A percentile compares a stretch with the other conserved stretches of the same genome.
Evolutionary conservation across 2,797 vertebrate species (phyloP).

Genomic region (Cuculus canorus): DNA sequence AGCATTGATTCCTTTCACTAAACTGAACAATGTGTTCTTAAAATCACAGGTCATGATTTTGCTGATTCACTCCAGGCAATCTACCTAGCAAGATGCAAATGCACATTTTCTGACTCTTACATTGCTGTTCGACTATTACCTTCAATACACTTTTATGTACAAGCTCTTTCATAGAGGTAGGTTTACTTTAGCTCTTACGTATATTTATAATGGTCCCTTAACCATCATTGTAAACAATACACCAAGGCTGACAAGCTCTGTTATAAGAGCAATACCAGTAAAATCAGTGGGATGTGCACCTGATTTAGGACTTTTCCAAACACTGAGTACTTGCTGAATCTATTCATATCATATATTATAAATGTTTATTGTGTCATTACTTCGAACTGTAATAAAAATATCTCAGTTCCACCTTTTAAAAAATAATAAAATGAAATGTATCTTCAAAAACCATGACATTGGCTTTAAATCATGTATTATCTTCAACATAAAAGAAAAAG

Average conservation of each 20-base stretch:
- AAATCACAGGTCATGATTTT: slow-evolving; percentile 30
- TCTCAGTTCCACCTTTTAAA: background rate
- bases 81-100: background rate
- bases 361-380: slow-evolving; percentile 37
- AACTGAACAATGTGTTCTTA: slow-evolving; percentile 35
- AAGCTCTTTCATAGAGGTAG: background rate
- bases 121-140: background rate
- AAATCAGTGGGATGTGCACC: background rate
- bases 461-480: background rate
- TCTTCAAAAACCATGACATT: background rate
- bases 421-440: background rate
- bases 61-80: slow-evolving; percentile 22
- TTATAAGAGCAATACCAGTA: background rate
- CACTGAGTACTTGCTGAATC: background rate
- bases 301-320: slow-evolving; percentile 27
- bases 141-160: background rate
- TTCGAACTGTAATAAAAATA: background rate
- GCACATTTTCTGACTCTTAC: background rate
- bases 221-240: background rate
- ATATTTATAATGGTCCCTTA: background rate
- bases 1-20: slow-evolving; percentile 41
- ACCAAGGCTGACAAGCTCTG: background rate
- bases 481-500: background rate
- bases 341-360: background rate
- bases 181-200: background rate